Evolutionary conservation across 2,113 vertebrate species (phyloP).

Genomic region (Nothoprocta perdicaria): DNA sequence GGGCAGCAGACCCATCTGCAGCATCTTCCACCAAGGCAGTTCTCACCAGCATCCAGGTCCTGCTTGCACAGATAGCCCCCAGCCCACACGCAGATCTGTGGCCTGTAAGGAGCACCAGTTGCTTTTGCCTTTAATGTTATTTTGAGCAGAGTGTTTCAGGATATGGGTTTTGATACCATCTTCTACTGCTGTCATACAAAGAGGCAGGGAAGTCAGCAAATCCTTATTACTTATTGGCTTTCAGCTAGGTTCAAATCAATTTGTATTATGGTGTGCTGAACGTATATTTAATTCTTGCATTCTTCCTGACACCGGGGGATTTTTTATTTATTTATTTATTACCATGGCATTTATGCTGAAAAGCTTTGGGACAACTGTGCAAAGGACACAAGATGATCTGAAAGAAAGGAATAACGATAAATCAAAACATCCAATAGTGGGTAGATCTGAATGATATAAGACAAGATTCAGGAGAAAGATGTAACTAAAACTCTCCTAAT

Average conservation of each 20-base stretch:
- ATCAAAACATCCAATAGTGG: neutral
- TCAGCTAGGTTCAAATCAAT: constrained; percentile 54
- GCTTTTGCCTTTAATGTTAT: neutral
- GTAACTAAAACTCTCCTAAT: neutral
- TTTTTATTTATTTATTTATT: neutral
- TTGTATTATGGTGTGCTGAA: constrained; percentile 9
- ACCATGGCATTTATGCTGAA: neutral
- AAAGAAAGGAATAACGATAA: neutral
- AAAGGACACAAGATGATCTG: neutral
- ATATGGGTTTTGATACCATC: neutral
- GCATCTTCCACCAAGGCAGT: neutral
- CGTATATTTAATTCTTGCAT: constrained; percentile 3
- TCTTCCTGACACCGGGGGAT: constrained; percentile 15
- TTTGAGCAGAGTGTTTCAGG: neutral
- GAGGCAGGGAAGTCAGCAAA: constrained; percentile 44
- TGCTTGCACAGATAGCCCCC: neutral
- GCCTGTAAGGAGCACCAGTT: neutral
- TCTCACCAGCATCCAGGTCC: neutral
- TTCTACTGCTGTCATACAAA: constrained; percentile 36
- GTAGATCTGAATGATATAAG: neutral
- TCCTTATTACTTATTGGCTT: constrained; percentile 63
- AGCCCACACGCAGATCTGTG: neutral
- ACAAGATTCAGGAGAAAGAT: neutral
- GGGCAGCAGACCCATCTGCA: neutral
- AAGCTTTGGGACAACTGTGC: neutral